Base-by-base conservation (phyloP, 2,797 vertebrate species). In the Lagodon rhomboides region DNA sequence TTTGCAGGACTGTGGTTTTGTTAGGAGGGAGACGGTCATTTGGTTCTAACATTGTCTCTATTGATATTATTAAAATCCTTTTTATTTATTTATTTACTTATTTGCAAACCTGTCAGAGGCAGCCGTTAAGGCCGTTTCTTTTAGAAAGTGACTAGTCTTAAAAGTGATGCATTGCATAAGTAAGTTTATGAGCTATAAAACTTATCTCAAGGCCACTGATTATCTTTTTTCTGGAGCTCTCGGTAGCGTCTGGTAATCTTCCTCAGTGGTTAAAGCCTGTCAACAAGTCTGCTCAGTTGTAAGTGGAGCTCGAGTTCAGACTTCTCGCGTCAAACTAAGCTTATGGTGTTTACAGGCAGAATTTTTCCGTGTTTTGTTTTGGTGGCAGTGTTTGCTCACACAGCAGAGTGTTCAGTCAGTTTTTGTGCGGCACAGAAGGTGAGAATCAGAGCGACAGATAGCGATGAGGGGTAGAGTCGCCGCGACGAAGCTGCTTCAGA, bases 391-490 rank as follows among this genome's bases (percentile, higher is more conserved):
- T 76, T 68, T 34, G 64, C 44, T 83, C 81, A 47, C 58, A 30
- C 69, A 38, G n/a, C 27, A n/a, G 34, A 50, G 67, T 13, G 53
- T 83, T 80, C 16, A 68, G 76, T 80, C 85, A 78, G 74, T 63
- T 76, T 62, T 9, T 7, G 73, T 49, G 73, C 54, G 1, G 12
- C 25, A 25, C 74, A 77, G 73, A 75, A 84, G 82, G 75, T 50
- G 81, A 84, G 71, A 83, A 69, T 34, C 73, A 5, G 67, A 78
- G 79, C 23, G 69, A 61, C 78, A 77, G 84, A 84, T 78, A 1
- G 82, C 2, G 77, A 77, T 16, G 76, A 74, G 75, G 34, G 82
- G 82, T 75, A n/a, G 41, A 71, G 71, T 58, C 51, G 27, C 61
- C 25, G 61, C 20, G 23, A 74, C 43, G 62, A 46, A 44, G 84